These are phyloP conservation scores for Pseudotriccus pelzelni DNA, from an alignment of 2,797 vertebrate species.

Conservation along the genomic window DNA sequence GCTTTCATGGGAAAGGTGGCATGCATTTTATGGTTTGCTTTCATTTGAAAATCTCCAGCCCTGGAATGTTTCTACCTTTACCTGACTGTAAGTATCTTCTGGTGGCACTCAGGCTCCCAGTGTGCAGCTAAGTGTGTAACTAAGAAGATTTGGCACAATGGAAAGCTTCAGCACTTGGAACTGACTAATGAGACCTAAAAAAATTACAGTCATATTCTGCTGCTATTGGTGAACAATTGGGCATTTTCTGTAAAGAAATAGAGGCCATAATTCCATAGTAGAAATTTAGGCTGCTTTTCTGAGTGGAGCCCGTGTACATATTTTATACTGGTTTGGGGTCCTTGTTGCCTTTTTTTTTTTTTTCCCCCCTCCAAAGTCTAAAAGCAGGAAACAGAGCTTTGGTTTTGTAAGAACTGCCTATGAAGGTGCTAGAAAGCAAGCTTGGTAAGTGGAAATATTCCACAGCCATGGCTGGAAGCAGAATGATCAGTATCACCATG, in stretches of 20 bases:
- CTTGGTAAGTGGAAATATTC: neutral
- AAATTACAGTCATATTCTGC: neutral
- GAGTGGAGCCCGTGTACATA: neutral
- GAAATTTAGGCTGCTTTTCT: neutral
- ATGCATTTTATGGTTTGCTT: neutral
- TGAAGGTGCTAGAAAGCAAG: neutral
- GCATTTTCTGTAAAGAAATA: neutral
- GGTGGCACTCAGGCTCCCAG: neutral
- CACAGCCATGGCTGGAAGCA: rapidly evolving
- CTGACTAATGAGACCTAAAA: neutral
- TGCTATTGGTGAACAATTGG: neutral
- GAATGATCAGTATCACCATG: rapidly evolving
- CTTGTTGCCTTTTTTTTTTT: neutral
- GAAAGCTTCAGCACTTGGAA: neutral
- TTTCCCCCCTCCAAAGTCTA: neutral
- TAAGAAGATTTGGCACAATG: neutral
- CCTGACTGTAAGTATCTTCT: neutral
- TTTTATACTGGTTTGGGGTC: neutral
- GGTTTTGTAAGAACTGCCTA: neutral
- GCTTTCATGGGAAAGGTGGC: neutral
- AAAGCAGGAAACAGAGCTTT: neutral
- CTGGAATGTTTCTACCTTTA: neutral
- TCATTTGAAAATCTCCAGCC: neutral
- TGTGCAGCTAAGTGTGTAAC: neutral
- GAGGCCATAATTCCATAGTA: neutral